These are phyloP conservation scores for Atractosteus spatula DNA, from an alignment of 2,113 vertebrate species.

Conservation along the genomic window DNA sequence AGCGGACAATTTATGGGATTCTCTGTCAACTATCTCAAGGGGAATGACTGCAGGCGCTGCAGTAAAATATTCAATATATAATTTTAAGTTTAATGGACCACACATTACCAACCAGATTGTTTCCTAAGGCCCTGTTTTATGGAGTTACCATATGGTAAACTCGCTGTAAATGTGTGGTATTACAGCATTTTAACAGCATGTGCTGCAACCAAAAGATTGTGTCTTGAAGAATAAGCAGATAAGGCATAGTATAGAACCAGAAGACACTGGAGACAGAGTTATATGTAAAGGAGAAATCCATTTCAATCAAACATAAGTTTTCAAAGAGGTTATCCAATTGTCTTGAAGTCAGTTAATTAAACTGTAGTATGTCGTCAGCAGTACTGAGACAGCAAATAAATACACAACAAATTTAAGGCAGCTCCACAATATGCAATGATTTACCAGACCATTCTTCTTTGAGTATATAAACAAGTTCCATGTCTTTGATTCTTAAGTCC, in stretches of 20 bases:
- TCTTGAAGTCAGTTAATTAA: no score
- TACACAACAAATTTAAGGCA: no score
- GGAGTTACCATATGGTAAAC: slow-evolving; percentile 6
- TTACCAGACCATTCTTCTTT: no score
- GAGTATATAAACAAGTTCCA: no score
- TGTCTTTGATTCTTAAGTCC: no score
- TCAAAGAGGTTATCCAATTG: no score
- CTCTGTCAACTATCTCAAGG: neutral
- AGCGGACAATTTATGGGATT: slow-evolving; percentile 1
- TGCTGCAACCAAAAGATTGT: neutral
- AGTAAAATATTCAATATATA: slow-evolving; percentile 8
- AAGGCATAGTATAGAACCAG: neutral
- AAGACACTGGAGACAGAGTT: no score
- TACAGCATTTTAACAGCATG: neutral
- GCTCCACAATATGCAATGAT: no score
- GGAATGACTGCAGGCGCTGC: neutral
- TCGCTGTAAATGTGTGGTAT: neutral
- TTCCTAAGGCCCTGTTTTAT: slow-evolving; percentile 9
- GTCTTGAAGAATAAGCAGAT: neutral
- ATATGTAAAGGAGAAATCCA: no score
- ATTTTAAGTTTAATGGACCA: slow-evolving; percentile 16
- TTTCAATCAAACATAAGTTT: no score
- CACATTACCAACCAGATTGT: slow-evolving; percentile 13
- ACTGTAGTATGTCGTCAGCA: no score
- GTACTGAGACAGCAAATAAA: no score